phyloP scores from a whole-genome alignment of 2,113 vertebrate genomes.

The Sinocyclocheilus anshuiensis region DNA sequence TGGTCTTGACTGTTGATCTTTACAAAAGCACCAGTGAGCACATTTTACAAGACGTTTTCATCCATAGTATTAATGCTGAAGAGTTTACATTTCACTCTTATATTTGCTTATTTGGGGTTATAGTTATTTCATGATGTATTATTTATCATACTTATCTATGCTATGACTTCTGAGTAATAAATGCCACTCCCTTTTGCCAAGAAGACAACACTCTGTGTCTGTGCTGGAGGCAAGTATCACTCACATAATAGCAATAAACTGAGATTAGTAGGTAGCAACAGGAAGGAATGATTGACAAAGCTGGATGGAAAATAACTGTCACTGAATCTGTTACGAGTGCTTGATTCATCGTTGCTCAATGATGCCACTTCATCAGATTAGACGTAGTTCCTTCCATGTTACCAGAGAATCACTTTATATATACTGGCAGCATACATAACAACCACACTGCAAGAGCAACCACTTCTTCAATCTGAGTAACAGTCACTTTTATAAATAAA shows the following conservation, averaged over 20 bases:
- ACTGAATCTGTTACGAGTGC: neutral
- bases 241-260: neutral
- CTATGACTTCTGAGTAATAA: neutral
- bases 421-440: neutral
- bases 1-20: neutral
- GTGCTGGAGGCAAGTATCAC: constrained; percentile 5
- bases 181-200: neutral
- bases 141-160: neutral
- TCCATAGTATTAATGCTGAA: neutral
- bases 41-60: neutral
- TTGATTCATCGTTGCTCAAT: constrained; percentile 3
- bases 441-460: neutral
- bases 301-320: neutral
- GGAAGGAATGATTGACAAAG: constrained; percentile 2
- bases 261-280: neutral
- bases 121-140: neutral
- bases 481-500: neutral
- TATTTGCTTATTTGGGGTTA: neutral
- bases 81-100: neutral
- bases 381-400: neutral
- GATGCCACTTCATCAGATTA: neutral
- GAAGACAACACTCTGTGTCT: neutral
- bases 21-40: neutral
- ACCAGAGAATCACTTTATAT: neutral
- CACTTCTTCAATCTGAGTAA: neutral